A percentile compares a stretch with the other conserved stretches of the same genome.
These are phyloP conservation scores for Tympanoctomys barrerae DNA, from an alignment of 2,797 vertebrate genomes.

Conservation along the genomic window DNA sequence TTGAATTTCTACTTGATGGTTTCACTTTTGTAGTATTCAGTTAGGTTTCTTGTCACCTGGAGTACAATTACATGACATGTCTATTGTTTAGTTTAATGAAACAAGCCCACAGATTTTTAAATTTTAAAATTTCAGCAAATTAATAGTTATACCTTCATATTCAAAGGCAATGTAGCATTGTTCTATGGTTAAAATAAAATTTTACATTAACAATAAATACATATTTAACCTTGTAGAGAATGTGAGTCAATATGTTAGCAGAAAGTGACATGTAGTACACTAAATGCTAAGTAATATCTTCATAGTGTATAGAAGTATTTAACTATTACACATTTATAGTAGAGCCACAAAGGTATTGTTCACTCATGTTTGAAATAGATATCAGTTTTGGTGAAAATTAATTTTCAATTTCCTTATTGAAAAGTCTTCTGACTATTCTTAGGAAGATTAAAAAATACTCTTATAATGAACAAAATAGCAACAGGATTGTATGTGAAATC, in stretches of 20 bases:
- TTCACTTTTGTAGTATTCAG: conserved; percentile 74
- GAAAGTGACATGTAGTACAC: conserved; percentile 58
- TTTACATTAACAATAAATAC: conserved; percentile 74
- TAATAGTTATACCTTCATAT: conserved; percentile 81
- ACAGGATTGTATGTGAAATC: conserved; percentile 68
- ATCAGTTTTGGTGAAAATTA: conserved; percentile 63
- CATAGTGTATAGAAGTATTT: conserved; percentile 42
- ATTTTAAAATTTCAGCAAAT: conserved; percentile 83
- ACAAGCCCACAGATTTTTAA: conserved; percentile 74
- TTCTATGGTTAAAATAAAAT: conserved; percentile 79
- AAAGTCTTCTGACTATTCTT: conserved; percentile 49
- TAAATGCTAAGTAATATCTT: conserved; percentile 48
- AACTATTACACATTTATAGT: conserved; percentile 12
- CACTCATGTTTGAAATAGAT: neutral
- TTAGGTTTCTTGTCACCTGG: conserved; percentile 78
- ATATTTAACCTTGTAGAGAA: conserved; percentile 64
- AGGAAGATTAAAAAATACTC: conserved; percentile 39
- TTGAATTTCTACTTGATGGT: conserved; percentile 58
- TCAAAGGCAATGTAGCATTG: conserved; percentile 82
- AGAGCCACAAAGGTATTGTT: neutral
- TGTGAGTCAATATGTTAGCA: conserved; percentile 79
- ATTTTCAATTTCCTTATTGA: conserved; percentile 55
- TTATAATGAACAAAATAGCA: conserved; percentile 74
- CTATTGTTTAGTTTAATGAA: conserved; percentile 69
- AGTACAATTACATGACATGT: conserved; percentile 76